phyloP scores from a whole-genome alignment of 2,888 invertebrate genomes.

The Coleophora deauratella region DNA sequence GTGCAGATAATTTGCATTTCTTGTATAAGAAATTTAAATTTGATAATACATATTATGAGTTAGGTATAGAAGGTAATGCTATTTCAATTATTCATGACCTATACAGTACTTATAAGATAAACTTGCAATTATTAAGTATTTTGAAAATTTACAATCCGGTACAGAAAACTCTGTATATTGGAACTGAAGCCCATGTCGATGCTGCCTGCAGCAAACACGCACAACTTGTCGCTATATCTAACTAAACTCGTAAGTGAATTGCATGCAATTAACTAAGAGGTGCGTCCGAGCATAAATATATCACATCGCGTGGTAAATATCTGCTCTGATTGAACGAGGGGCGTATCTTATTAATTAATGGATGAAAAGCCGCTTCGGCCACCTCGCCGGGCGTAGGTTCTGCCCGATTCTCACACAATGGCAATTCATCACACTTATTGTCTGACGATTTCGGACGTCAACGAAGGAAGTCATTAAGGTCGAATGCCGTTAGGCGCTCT shows the following conservation, averaged over 20 bases:
- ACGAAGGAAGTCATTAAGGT: slow-evolving; percentile 63
- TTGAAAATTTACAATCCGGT: neutral
- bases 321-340: slow-evolving; percentile 58
- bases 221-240: slow-evolving; percentile 45
- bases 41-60: too few relatives aligned
- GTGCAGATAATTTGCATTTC: slow-evolving; percentile 14
- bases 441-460: slow-evolving; percentile 66
- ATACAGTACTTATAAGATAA: too few relatives aligned
- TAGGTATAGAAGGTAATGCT: too few relatives aligned
- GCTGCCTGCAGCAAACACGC: slow-evolving; percentile 29
- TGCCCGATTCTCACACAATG: slow-evolving; percentile 60
- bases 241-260: slow-evolving; percentile 52
- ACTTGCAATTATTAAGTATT: too few relatives aligned
- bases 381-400: slow-evolving; percentile 44
- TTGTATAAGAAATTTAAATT: slow-evolving; percentile 7
- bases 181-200: slow-evolving; percentile 8
- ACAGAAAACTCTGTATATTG: neutral
- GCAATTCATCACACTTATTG: slow-evolving; percentile 67
- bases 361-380: slow-evolving; percentile 55
- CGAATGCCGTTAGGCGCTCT: slow-evolving; percentile 41
- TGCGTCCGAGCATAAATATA: slow-evolving; percentile 57
- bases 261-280: slow-evolving; percentile 58
- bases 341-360: slow-evolving; percentile 68
- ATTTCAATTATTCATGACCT: too few relatives aligned
- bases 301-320: slow-evolving; percentile 51